Evolutionary conservation across 2,113 vertebrate genomes (phyloP), one percentile per base, ranked within the genome.

Genomic region (Gallinago jamesoni): DNA sequence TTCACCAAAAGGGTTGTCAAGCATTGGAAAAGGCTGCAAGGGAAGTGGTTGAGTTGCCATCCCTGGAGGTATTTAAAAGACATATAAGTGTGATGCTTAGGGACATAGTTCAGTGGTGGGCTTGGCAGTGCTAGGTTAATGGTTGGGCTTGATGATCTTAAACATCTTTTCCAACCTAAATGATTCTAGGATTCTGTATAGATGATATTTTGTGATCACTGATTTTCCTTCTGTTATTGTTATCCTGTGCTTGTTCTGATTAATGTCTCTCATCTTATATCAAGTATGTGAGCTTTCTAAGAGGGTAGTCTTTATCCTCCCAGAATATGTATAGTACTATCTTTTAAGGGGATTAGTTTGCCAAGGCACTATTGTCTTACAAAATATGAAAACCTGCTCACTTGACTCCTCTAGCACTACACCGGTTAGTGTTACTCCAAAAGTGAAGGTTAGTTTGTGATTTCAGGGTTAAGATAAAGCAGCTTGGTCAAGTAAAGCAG

Each of bases 391-490:
- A 67, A 48, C 7, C 16, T 67, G 19, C 31, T 67, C 37, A 33
- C 10, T 7, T 53, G 45, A 18, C 10, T 60, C 25, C 30, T 60
- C 57, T 62, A 19, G 10, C 22, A 22, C 14, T 45, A 45, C 17
- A 41, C 3, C 1, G 1, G 12, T 22, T 2, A 0, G 12, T 62
- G 15, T 35, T 56, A 28, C 31, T 63, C 14, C 47, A 45, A 41
- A 79, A 37, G 19, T 1, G 12, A 48, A 82, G 11, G 14, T 39
- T 23, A 13, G 35, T 27, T 86, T 79, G 59, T 68, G 3, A 37
- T 69, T 69, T 60, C 22, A 33, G 23, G 17, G 9, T 74, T 55
- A 87, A 89, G 16, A 10, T 31, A 39, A 39, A 39, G 12, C 39
- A 39, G 39, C 39, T 39, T 39, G 39, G 39, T 13, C 39, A 39